phyloP scores from a whole-genome alignment of 2,888 invertebrate species.

The Heliconius ethilla region DNA sequence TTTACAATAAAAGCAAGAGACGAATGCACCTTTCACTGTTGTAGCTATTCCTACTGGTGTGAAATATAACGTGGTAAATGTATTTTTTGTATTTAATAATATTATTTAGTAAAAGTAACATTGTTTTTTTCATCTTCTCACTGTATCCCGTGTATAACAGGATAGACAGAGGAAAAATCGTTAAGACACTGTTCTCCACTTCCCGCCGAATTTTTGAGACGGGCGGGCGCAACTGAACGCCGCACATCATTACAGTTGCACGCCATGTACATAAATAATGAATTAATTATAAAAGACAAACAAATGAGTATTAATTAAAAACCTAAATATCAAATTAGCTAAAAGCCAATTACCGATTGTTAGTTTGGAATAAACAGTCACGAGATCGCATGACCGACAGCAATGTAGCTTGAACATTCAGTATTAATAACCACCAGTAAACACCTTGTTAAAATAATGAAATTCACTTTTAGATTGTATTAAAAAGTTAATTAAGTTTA shows the following conservation, averaged over 20 bases:
- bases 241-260: no score
- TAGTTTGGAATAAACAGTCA: slow-evolving; percentile 47
- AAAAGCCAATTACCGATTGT: slow-evolving; percentile 29
- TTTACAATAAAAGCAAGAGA: slow-evolving; percentile 37
- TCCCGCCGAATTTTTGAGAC: no score
- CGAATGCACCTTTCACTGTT: slow-evolving; percentile 33
- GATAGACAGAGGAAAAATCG: no score
- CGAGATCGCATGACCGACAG: slow-evolving; percentile 55
- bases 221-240: no score
- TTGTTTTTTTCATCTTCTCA: not conserved
- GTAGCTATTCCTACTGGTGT: slow-evolving; percentile 2
- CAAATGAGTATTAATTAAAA: not conserved
- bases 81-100: not conserved
- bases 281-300: not conserved
- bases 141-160: no score
- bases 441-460: slow-evolving; percentile 39
- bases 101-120: not conserved
- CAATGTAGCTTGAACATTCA: slow-evolving; percentile 45
- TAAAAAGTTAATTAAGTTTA: not conserved
- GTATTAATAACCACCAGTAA: slow-evolving; percentile 38
- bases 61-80: slow-evolving; percentile 32
- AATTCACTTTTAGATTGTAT: not conserved
- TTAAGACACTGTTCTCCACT: no score
- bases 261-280: not conserved
- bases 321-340: not conserved